Evolutionary conservation across 2,888 invertebrate genomes (phyloP), one percentile per base, ranked within the genome.

Genomic region (Drosophila peninsularis): DNA sequence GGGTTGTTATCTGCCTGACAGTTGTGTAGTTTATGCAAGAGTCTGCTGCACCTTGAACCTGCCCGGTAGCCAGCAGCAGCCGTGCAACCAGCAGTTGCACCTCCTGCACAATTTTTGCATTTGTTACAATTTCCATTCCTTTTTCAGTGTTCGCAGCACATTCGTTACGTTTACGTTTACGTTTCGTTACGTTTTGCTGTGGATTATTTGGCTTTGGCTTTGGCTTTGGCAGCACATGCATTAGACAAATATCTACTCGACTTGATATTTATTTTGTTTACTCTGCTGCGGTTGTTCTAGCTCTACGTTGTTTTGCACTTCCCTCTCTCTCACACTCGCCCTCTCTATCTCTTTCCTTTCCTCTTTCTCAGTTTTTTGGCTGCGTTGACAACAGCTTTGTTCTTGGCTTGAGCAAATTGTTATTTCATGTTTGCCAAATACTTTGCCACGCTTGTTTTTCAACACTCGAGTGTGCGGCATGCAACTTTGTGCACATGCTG

Each of bases 401-500:
- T 63, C 72, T 75, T 79, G 67, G 74, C 78, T 78, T 64, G 60
- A 70, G 73, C 78, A 82, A 82, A 82, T 82, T 82, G 85, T 82
- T 82, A 82, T 82, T 82, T 76, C 85, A 71, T 82, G 82, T 82
- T 85, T 82, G 82, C 80, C 82, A 85, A 82, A 82, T 85, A 75
- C 82, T 78, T 82, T 84, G 80, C 80, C 77, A 71, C 84, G 83
- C 83, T 80, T 82, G 80, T 81, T 80, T 62, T 78, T 71, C 80
- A 54, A 66, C 65, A 56, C 65, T 71, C 60, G 60, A 63, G 58
- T 55, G 50, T 62, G 61, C 34, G 19, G 69, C 70, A 67, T 75
- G 60, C 60, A 73, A 73, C 69, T 71, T 75, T 60, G 69, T 76
- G 79, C 79, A 72, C 69, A 75, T 71, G 71, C 63, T 63, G 71